These are phyloP conservation scores for Botia kubotai DNA, from an alignment of 2,797 vertebrate genomes.

Conservation along the genomic window DNA sequence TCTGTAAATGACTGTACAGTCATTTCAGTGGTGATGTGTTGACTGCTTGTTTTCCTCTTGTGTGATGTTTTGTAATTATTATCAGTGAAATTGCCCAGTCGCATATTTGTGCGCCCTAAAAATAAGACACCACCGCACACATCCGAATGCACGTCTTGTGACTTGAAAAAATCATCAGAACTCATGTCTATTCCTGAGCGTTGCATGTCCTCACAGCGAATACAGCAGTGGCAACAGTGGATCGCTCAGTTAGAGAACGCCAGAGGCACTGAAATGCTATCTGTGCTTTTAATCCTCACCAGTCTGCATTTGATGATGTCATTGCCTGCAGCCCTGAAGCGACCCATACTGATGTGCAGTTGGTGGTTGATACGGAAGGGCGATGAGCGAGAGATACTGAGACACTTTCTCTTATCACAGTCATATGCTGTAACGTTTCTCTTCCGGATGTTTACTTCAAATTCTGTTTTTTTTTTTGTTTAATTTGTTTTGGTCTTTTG, in stretches of 20 bases:
- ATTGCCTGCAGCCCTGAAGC: conserved; percentile 41
- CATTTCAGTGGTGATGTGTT: too few relatives aligned
- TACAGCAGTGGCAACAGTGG: conserved; percentile 25
- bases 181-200: conserved; percentile 29
- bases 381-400: conserved; percentile 31
- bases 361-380: conserved; percentile 27
- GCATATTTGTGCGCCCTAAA: too few relatives aligned
- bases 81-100: too few relatives aligned
- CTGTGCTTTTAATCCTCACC: conserved; percentile 48
- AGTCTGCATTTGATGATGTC: conserved; percentile 54
- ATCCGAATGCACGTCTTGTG: not conserved
- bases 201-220: conserved; percentile 17
- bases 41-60: too few relatives aligned
- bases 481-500: not conserved
- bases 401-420: conserved; percentile 19
- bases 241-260: conserved; percentile 43
- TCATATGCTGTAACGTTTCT: conserved; percentile 18
- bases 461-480: not conserved
- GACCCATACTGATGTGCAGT: conserved; percentile 45
- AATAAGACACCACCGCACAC: not conserved
- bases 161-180: conserved; percentile 14
- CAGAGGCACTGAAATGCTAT: conserved; percentile 54
- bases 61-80: too few relatives aligned
- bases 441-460: conserved; percentile 7
- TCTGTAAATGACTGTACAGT: too few relatives aligned